Percentiles rank a stretch among this genome's conserved stretches.
Conservation (phyloP, 2,888 invertebrate genomes). For the Cabera pusaria region DNA sequence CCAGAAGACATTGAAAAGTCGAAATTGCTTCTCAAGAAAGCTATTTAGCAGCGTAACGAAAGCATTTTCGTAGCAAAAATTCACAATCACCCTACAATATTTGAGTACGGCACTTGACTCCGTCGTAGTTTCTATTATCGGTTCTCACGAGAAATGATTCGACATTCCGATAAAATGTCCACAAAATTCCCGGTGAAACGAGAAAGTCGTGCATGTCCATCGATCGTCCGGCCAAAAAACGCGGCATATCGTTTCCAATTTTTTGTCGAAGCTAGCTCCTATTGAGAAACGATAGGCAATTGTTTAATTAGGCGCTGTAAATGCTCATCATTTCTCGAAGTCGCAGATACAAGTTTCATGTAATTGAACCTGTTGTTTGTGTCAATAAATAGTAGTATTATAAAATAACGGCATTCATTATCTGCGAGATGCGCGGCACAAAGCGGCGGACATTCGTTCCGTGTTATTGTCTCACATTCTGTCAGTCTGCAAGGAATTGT, state of each 20-base stretch:
- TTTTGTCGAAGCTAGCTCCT: slow-evolving; percentile 51
- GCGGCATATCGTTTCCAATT: slow-evolving; percentile 53
- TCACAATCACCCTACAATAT: slow-evolving; percentile 68
- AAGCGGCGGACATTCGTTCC: slow-evolving; percentile 64
- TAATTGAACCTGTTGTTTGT: slow-evolving; percentile 17
- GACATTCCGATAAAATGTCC: slow-evolving; percentile 68
- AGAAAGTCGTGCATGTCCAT: slow-evolving; percentile 79
- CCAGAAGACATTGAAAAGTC: slow-evolving; percentile 44
- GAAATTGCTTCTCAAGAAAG: slow-evolving; percentile 71
- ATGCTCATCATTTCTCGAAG: neutral
- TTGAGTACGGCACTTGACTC: slow-evolving; percentile 64
- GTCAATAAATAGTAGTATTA: slow-evolving; percentile 41
- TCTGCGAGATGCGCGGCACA: slow-evolving; percentile 54
- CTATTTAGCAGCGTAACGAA: slow-evolving; percentile 69
- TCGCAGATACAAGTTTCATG: slow-evolving; percentile 1
- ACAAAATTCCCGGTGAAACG: slow-evolving; percentile 69
- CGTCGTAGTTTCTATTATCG: slow-evolving; percentile 43
- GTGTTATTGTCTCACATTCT: slow-evolving; percentile 63
- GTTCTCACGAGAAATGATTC: slow-evolving; percentile 80
- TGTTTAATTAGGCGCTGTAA: slow-evolving; percentile 18
- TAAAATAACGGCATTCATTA: slow-evolving; percentile 71
- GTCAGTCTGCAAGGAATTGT: slow-evolving; percentile 61
- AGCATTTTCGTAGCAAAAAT: slow-evolving; percentile 77
- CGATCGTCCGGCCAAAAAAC: slow-evolving; percentile 69
- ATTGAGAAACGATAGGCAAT: slow-evolving; percentile 22